Conservation (phyloP, 2,113 vertebrate species). For the Syrrhaptes paradoxus region DNA sequence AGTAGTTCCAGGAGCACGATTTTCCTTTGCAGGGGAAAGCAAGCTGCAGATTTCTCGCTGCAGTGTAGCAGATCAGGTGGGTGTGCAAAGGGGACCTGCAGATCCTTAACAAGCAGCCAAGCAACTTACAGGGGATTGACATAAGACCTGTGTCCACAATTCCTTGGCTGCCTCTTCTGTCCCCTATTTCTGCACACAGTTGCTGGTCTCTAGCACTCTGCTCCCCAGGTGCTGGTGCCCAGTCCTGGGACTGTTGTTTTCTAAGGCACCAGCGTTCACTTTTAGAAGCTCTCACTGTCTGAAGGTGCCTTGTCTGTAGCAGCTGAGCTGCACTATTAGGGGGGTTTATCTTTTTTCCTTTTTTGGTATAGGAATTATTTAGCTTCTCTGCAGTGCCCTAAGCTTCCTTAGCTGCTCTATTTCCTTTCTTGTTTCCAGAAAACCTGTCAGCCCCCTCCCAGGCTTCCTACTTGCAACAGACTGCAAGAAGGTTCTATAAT, state of each 20-base stretch:
- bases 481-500: not conserved
- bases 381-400: not conserved
- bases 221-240: not conserved
- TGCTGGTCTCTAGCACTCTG: not conserved
- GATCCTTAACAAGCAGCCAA: not conserved
- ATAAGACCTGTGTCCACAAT: not conserved
- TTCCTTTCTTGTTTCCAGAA: not conserved
- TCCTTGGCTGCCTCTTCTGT: not conserved
- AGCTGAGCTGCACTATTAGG: not conserved
- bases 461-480: not conserved
- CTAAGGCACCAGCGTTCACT: not conserved
- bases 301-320: not conserved
- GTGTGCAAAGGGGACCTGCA: not conserved
- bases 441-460: not conserved
- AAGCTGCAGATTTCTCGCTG: not conserved
- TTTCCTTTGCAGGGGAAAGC: not conserved
- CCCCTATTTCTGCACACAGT: not conserved
- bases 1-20: not conserved
- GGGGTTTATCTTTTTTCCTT: not conserved
- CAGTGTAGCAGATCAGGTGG: not conserved
- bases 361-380: not conserved
- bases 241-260: not conserved
- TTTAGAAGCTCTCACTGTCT: not conserved
- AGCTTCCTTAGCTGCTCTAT: not conserved
- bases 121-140: not conserved